A percentile compares a stretch with the other conserved stretches of the same genome.
phyloP scores from a whole-genome alignment of 2,113 vertebrate genomes.

The Zosterops lateralis region DNA sequence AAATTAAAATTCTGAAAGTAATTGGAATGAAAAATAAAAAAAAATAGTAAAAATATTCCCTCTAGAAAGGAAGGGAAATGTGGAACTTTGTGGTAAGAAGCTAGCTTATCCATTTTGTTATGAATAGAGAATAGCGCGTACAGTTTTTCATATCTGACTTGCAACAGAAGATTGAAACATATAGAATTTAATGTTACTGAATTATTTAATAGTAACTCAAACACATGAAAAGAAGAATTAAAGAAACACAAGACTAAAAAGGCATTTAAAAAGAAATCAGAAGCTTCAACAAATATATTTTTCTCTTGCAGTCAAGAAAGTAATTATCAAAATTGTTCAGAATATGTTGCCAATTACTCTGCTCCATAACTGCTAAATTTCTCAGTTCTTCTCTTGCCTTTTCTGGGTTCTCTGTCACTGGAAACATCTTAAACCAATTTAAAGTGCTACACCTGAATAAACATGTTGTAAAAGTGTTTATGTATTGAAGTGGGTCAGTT shows the following conservation, averaged over 20 bases:
- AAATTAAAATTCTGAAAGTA: constrained; percentile 66
- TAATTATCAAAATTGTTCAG: constrained; percentile 66
- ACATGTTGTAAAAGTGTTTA: constrained; percentile 88
- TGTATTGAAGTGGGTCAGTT: constrained; percentile 87
- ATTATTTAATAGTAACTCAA: constrained; percentile 58
- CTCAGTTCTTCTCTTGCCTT: constrained; percentile 67
- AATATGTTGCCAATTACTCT: constrained; percentile 73
- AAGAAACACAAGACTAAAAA: constrained; percentile 66
- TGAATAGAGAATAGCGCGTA: constrained; percentile 65
- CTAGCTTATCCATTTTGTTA: constrained; percentile 45
- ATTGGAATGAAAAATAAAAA: constrained; percentile 55
- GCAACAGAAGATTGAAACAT: constrained; percentile 38
- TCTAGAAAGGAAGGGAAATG: constrained; percentile 59
- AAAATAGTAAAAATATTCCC: constrained; percentile 54
- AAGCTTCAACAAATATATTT: constrained; percentile 69
- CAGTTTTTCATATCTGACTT: constrained; percentile 46
- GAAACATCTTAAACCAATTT: constrained; percentile 88
- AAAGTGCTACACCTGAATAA: constrained; percentile 87
- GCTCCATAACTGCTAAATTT: constrained; percentile 71
- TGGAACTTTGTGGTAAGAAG: constrained; percentile 60
- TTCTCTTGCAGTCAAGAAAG: constrained; percentile 65
- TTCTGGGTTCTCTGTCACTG: constrained; percentile 76
- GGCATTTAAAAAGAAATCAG: constrained; percentile 72
- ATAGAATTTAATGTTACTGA: constrained; percentile 65
- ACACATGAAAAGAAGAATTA: constrained; percentile 52